These are phyloP conservation scores for Yasuhikotakia modesta DNA, from an alignment of 2,797 vertebrate genomes.

Conservation along the genomic window DNA sequence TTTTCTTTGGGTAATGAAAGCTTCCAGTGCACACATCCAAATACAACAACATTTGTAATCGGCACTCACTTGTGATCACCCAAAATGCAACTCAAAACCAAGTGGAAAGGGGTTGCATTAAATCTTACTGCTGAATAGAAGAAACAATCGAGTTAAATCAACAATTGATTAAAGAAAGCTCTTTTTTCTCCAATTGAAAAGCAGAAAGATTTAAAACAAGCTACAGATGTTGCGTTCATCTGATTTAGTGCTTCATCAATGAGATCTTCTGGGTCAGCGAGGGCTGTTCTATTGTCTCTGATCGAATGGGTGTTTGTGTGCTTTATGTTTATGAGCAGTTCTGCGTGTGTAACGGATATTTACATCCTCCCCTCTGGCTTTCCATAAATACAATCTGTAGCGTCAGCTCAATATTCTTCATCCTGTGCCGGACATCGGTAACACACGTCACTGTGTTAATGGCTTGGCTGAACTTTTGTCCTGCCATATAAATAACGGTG, in stretches of 20 bases:
- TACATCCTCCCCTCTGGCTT: slow-evolving; percentile 10
- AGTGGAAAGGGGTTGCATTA: neutral
- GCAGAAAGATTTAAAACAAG: slow-evolving; percentile 1
- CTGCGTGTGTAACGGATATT: slow-evolving; percentile 36
- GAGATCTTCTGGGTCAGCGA: slow-evolving; percentile 22
- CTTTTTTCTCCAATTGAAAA: neutral
- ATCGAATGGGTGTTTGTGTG: slow-evolving; percentile 9
- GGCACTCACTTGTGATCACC: neutral
- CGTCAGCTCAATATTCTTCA: slow-evolving; percentile 22
- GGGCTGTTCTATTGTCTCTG: slow-evolving; percentile 33
- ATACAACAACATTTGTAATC: too few relatives aligned
- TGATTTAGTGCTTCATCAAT: slow-evolving; percentile 28
- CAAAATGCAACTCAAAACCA: neutral
- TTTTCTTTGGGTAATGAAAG: too few relatives aligned
- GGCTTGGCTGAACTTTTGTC: slow-evolving; percentile 33
- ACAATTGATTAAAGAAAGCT: neutral
- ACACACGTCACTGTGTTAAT: slow-evolving; percentile 1
- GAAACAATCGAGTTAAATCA: neutral
- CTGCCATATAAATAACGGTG: slow-evolving; percentile 25
- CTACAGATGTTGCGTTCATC: neutral
- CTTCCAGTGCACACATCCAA: too few relatives aligned
- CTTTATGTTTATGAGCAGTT: slow-evolving; percentile 19
- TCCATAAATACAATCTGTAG: slow-evolving; percentile 27
- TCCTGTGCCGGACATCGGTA: neutral
- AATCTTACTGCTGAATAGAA: neutral